These are phyloP conservation scores for Diadromus collaris DNA, from an alignment of 2,888 invertebrate genomes.

Conservation along the genomic window DNA sequence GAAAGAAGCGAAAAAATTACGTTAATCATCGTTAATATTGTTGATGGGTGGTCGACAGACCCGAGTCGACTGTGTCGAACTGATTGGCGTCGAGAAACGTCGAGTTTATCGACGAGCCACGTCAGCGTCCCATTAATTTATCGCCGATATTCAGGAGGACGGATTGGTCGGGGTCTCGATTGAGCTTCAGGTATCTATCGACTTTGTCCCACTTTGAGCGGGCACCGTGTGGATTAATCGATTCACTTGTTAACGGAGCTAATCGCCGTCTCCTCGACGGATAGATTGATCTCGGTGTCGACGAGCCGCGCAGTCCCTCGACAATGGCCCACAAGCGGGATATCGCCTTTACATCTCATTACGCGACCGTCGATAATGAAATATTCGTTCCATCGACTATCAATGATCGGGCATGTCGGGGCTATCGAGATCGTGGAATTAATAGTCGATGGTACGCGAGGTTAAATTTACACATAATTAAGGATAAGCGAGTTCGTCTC, in stretches of 20 bases:
- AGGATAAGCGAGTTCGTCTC: no score
- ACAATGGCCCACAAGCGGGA: conserved; percentile 29
- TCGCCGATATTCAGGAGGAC: conserved; percentile 49
- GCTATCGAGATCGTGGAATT: conserved; percentile 63
- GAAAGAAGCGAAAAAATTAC: conserved; percentile 58
- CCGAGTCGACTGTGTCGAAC: background rate
- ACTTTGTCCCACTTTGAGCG: conserved; percentile 36
- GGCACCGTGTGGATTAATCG: conserved; percentile 65
- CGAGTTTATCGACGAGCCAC: conserved; percentile 8
- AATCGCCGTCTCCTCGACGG: conserved; percentile 76
- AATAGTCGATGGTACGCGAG: background rate
- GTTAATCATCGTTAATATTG: conserved; percentile 27
- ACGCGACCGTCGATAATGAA: background rate
- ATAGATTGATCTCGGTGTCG: conserved; percentile 63
- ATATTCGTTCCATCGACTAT: conserved; percentile 72
- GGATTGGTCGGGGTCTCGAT: conserved; percentile 49
- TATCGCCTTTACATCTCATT: conserved; percentile 70
- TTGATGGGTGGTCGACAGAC: background rate
- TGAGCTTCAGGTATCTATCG: conserved; percentile 32
- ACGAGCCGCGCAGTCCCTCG: conserved; percentile 64
- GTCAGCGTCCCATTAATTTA: conserved; percentile 36
- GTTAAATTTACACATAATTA: no score
- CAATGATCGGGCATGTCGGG: conserved; percentile 72
- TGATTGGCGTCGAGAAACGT: background rate
- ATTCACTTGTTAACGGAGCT: conserved; percentile 77